Conservation (phyloP, 1,140 invertebrate genomes). For the Acromyrmex echinatior region DNA sequence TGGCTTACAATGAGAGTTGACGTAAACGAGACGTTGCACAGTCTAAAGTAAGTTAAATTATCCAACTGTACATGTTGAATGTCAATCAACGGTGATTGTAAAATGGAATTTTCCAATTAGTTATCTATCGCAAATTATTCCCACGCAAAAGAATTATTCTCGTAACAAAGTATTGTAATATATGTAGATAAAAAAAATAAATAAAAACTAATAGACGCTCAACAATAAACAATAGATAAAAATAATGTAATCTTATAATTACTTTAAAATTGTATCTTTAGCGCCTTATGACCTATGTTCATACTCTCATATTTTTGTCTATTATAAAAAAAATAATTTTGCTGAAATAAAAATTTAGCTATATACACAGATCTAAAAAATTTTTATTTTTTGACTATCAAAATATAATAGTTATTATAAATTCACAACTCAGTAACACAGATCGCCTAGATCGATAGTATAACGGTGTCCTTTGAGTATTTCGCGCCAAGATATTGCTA, state of each 20-base stretch:
- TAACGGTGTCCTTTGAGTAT: constrained; percentile 6
- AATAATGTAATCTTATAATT: no score
- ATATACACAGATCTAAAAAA: no score
- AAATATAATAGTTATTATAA: not conserved
- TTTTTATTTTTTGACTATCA: no score
- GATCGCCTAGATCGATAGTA: not conserved
- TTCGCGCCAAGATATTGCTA: constrained; percentile 14
- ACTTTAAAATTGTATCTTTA: no score
- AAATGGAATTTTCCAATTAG: constrained; percentile 11
- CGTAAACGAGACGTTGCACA: constrained; percentile 15
- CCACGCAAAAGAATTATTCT: not conserved
- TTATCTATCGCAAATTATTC: not conserved
- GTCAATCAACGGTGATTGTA: constrained; percentile 16
- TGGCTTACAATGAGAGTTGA: not conserved
- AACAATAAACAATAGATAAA: no score
- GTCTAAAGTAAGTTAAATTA: constrained; percentile 40
- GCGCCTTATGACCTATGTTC: no score
- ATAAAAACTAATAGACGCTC: no score
- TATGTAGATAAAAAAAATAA: not conserved
- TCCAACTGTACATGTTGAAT: not conserved
- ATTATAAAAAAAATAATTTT: no score
- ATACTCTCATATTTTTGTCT: no score
- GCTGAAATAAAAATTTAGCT: no score
- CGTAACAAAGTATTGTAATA: not conserved
- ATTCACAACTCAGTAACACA: not conserved